Conservation (phyloP, 2,113 vertebrate species). For the Microcebus murinus region DNA sequence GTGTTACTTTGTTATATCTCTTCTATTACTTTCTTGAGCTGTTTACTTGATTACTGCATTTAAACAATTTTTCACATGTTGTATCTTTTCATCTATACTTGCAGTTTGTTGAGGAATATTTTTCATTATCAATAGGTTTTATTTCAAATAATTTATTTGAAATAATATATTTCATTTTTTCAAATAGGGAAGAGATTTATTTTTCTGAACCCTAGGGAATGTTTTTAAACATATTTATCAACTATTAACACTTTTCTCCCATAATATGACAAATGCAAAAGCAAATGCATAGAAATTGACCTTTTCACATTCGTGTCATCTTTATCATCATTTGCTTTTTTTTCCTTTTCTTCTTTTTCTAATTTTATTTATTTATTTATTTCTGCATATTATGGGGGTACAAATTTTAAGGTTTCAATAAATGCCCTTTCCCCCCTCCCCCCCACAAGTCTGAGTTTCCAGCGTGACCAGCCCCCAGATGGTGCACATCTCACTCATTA, state of each 20-base stretch:
- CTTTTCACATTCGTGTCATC: not conserved
- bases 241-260: not conserved
- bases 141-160: not conserved
- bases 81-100: not conserved
- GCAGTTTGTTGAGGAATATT: not conserved
- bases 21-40: not conserved
- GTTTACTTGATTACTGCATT: not conserved
- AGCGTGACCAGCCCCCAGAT: no score
- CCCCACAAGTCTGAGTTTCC: no score
- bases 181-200: not conserved
- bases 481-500: no score
- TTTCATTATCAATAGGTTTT: not conserved
- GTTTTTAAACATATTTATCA: not conserved
- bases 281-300: not conserved
- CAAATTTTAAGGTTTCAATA: no score
- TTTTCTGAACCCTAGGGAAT: not conserved
- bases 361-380: no score
- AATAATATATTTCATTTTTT: not conserved
- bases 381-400: no score
- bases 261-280: not conserved
- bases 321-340: not conserved
- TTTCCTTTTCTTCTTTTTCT: no score
- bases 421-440: no score
- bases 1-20: not conserved
- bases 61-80: not conserved